A percentile compares a stretch with the other conserved stretches of the same genome.
These are phyloP conservation scores for Molossus alvarezi DNA, from an alignment of 2,797 vertebrate genomes.

Conservation along the genomic window DNA sequence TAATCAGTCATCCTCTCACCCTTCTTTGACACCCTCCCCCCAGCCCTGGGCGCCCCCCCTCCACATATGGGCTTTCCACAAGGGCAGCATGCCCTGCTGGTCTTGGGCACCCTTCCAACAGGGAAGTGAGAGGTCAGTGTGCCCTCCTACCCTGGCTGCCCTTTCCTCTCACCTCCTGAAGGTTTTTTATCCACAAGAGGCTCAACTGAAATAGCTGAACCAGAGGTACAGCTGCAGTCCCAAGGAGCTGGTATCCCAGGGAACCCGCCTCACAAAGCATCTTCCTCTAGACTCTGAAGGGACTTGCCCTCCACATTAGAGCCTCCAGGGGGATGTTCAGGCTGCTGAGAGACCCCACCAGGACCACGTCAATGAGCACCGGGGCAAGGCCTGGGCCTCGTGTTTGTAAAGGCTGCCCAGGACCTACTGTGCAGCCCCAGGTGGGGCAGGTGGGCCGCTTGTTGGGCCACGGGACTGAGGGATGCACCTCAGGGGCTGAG, in stretches of 20 bases:
- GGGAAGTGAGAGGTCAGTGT: neutral
- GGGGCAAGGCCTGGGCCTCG: neutral
- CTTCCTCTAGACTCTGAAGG: neutral
- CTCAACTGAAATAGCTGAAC: neutral
- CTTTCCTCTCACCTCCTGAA: neutral
- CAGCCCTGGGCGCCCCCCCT: neutral
- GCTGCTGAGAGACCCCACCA: neutral
- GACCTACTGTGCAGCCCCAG: neutral
- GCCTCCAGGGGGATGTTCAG: neutral
- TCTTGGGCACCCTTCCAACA: neutral
- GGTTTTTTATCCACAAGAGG: neutral
- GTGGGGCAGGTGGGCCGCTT: neutral
- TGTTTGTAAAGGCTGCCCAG: neutral
- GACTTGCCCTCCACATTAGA: neutral
- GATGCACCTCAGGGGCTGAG: neutral
- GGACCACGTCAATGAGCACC: neutral
- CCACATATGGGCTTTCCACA: neutral
- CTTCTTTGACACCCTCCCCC: neutral
- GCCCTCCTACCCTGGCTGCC: neutral
- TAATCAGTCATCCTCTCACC: neutral
- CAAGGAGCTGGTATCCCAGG: neutral
- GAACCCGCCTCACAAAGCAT: neutral
- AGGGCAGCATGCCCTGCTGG: neutral
- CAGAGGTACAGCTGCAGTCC: neutral
- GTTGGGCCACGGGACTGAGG: neutral